Evolutionary conservation across 1,140 invertebrate genomes (phyloP), one percentile per base, ranked within the genome.

Genomic region (Helicoverpa armigera): DNA sequence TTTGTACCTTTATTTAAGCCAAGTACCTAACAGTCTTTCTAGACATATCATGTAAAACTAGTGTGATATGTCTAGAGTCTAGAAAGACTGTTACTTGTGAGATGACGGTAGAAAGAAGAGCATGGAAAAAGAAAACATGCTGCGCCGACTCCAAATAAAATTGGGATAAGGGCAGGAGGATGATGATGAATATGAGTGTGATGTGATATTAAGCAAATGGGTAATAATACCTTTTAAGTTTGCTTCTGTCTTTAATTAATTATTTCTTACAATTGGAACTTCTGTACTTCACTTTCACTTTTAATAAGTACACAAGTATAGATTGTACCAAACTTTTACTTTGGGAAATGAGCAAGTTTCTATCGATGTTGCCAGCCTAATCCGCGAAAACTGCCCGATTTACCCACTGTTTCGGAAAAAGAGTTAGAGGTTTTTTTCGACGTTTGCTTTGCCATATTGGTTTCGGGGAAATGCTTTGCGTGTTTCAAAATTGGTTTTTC

Each of bases 301-400:
- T n/a, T 11, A 16, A 16, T 43, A 65, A 65, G 63, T 54, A 23
- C 50, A 31, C 67, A 70, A 72, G 16, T 58, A 74, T 74, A 58
- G 43, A 14, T 60, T 35, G 56, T 43, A 70, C 2, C 50, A 10
- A 70, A 70, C 54, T 74, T 60, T 48, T 31, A 13, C 54, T 56
- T 74, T 74, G 31, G 53, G 54, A 74, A 60, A 60, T 60, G 72
- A 74, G 72, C 72, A 74, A 70, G 67, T 70, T 70, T 70, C 50
- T 4, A 14, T 23, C 48, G 61, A 29, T 53, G 67, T 54, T 53
- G 0, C 50, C 50, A 12, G 67, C 67, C 53, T 70, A 70, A 70
- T 70, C 48, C 53, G 1, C 50, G 50, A 14, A 70, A 50, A 35
- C 35, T 50, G 48, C 29, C 12, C 67, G 18, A 53, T 70, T 14